Conservation (phyloP, 23 tunicate species). For the Ciona savignyi region DNA sequence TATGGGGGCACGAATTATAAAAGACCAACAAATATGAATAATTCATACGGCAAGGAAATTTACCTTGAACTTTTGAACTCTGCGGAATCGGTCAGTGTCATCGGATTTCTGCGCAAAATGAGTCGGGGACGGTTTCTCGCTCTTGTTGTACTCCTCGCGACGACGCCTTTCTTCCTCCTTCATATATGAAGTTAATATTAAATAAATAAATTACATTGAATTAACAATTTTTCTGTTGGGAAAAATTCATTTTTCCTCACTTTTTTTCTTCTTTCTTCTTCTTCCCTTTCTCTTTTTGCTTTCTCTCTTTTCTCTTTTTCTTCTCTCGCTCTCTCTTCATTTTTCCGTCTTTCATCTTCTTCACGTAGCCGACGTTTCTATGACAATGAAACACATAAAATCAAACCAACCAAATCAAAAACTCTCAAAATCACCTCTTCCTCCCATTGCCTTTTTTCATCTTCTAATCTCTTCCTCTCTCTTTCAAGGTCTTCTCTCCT, state of each 20-base stretch:
- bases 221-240: too few species aligned
- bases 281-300: slow-evolving; percentile 24
- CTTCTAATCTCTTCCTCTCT: slow-evolving; percentile 59
- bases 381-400: neutral
- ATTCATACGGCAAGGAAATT: too few species aligned
- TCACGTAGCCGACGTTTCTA: slow-evolving; percentile 24
- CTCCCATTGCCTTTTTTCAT: slow-evolving; percentile 60
- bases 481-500: slow-evolving; percentile 51
- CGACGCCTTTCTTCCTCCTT: slow-evolving; percentile 39
- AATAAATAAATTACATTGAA: too few species aligned
- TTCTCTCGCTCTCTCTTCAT: slow-evolving; percentile 29
- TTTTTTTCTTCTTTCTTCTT: slow-evolving; percentile 25
- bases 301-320: slow-evolving; percentile 22
- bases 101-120: slow-evolving; percentile 57
- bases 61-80: slow-evolving; percentile 84
- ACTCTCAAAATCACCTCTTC: slow-evolving; percentile 48
- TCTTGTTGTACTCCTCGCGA: slow-evolving; percentile 12
- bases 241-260: slow-evolving; percentile 19
- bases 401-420: neutral
- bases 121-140: slow-evolving; percentile 20
- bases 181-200: too few species aligned
- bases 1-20: too few species aligned
- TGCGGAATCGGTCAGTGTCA: slow-evolving; percentile 75
- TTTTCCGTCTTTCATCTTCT: slow-evolving; percentile 21
- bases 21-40: too few species aligned